A percentile compares a stretch with the other conserved stretches of the same genome.
These are phyloP conservation scores for Meloidogyne hapla DNA, from an alignment of 1,140 invertebrate genomes.

Conservation along the genomic window DNA sequence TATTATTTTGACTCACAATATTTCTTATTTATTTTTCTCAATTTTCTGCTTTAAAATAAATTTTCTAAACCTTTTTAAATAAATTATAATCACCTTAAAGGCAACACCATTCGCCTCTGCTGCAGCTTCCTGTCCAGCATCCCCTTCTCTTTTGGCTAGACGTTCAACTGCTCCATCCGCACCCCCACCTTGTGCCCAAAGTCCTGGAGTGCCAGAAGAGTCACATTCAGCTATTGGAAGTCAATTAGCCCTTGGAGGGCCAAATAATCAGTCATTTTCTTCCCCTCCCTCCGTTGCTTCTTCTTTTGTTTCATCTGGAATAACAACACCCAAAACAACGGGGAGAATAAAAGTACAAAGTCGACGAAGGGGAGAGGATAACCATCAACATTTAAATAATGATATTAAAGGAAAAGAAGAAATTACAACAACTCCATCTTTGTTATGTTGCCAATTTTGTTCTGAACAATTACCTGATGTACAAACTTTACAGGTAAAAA, in stretches of 20 bases:
- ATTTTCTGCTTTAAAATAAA: too few species aligned
- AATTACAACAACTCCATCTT: not conserved
- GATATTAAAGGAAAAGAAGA: not conserved
- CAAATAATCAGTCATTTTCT: constrained; percentile 13
- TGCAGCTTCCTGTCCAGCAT: constrained; percentile 17
- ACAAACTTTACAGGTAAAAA: constrained; percentile 7
- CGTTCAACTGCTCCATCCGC: constrained; percentile 28
- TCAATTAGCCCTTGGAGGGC: not conserved
- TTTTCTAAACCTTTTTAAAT: too few species aligned
- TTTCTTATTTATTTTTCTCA: too few species aligned
- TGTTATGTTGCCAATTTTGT: constrained; percentile 33
- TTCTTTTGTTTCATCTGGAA: not conserved
- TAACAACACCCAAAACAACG: not conserved
- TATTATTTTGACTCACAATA: too few species aligned
- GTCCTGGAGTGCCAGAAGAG: constrained; percentile 45
- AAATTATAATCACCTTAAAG: not conserved
- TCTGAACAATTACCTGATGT: constrained; percentile 19
- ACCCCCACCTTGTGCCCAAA: constrained; percentile 38
- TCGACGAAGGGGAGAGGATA: not conserved
- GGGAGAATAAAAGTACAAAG: constrained; percentile 11
- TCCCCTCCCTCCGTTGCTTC: constrained; percentile 23
- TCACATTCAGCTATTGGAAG: constrained; percentile 33
- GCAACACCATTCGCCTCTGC: not conserved
- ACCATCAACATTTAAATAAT: not conserved
- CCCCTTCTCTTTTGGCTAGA: constrained; percentile 10